Evolutionary conservation across 2,888 invertebrate genomes (phyloP), one percentile per base, ranked within the genome.

Genomic region (Parelbella ahira): DNA sequence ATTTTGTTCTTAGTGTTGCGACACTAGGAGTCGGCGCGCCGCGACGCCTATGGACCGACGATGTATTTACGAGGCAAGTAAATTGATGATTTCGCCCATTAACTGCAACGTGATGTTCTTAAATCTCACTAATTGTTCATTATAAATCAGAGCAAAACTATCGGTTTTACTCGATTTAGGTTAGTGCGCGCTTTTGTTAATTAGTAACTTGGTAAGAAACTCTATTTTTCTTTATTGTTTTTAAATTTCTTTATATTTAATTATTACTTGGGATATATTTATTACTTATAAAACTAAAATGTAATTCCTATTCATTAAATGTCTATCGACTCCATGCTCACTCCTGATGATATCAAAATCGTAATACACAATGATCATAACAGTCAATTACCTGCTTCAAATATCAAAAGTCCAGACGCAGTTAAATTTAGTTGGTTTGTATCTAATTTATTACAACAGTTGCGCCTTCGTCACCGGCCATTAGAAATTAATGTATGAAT

Each of bases 61-160:
- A 73, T 66, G 68, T 66, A 68, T 78, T 74, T 72, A 74, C 61
- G 60, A 53, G 61, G 50, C 41, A 50, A 61, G 56, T 64, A n/a
- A 71, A 68, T 61, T 52, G 61, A 68, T 63, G 63, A 67, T 67
- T 64, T 64, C 49, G 62, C 59, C 59, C 44, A 37, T 60, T 68
- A 70, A 70, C 67, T 63, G 56, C 56, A 58, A 68, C 69, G 71
- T 74, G 76, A 72, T 71, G 67, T 58, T 70, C 54, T 69, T 70
- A 72, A 79, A 77, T 74, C 67, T 63, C 60, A 68, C 77, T 76
- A 79, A 78, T 78, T 71, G 67, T 50, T 45, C 44, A 38, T 39
- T 48, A 48, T 52, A 55, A 54, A 53, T 50, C 53, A 53, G 49
- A 38, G 19, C 32, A 42, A 36, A 44, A 38, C 23, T n/a, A n/a